phyloP scores from a whole-genome alignment of 1,140 invertebrate genomes.

The Saxidomus purpurata region DNA sequence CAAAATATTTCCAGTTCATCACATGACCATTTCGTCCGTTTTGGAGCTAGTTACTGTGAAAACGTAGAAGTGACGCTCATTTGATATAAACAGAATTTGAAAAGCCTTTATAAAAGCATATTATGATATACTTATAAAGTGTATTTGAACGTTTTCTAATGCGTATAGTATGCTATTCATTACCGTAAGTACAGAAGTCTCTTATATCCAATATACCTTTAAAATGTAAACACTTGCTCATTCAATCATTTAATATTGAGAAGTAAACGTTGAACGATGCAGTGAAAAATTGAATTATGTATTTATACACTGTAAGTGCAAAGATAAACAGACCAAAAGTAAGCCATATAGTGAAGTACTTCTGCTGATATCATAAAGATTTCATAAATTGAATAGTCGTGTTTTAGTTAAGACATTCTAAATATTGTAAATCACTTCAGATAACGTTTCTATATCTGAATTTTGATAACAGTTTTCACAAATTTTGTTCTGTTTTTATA shows the following conservation, averaged over 20 bases:
- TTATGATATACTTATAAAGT: too few species aligned
- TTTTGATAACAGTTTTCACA: not conserved
- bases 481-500: not conserved
- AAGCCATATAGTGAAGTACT: not conserved
- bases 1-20: too few species aligned
- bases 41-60: too few species aligned
- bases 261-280: slow-evolving; percentile 6
- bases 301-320: not conserved
- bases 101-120: too few species aligned
- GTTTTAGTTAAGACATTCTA: not conserved
- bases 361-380: not conserved
- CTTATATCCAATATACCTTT: not conserved
- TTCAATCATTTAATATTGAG: not conserved
- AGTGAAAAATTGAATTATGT: not conserved
- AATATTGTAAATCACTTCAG: not conserved
- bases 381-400: not conserved
- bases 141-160: too few species aligned
- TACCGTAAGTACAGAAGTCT: too few species aligned
- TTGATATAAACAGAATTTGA: too few species aligned
- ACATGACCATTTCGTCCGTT: too few species aligned
- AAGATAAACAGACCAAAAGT: not conserved
- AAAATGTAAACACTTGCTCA: not conserved
- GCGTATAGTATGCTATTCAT: too few species aligned
- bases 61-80: too few species aligned
- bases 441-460: not conserved